These are phyloP conservation scores for Rhinolophus ferrumequinum DNA, from an alignment of 2,113 vertebrate species.

Conservation along the genomic window DNA sequence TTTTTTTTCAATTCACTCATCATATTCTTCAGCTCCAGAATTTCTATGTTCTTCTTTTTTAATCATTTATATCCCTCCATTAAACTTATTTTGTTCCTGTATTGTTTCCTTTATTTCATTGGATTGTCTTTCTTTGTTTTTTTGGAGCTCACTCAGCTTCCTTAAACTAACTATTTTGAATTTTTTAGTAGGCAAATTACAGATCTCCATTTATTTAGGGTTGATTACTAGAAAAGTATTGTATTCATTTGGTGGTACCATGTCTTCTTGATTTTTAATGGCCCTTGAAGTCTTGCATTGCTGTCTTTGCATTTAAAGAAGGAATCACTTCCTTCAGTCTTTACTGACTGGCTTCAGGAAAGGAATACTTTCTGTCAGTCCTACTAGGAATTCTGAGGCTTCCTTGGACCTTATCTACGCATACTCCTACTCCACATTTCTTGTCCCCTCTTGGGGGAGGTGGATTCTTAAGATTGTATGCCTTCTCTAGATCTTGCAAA, in stretches of 20 bases:
- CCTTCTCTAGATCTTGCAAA: neutral
- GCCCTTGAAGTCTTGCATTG: neutral
- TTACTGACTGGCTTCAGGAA: too few species aligned
- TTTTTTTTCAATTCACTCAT: neutral
- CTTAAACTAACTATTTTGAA: neutral
- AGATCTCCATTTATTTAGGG: neutral
- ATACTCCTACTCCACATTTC: too few species aligned
- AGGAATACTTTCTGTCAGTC: neutral
- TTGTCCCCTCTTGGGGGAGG: neutral
- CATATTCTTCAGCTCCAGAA: neutral
- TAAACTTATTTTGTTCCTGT: neutral
- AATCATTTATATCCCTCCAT: neutral
- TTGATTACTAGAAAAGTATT: neutral
- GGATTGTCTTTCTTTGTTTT: neutral
- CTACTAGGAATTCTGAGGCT: neutral
- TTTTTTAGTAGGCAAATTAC: neutral
- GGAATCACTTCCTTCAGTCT: too few species aligned
- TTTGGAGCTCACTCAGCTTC: neutral
- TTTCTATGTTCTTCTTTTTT: neutral
- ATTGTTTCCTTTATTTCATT: too few species aligned
- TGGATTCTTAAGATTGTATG: neutral
- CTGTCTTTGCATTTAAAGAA: too few species aligned
- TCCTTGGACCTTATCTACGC: too few species aligned
- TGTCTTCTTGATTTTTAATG: neutral
- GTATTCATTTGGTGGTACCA: neutral